Evolutionary conservation across 2,888 invertebrate genomes (phyloP), one percentile per base, ranked within the genome.

Genomic region (Strigamia crassipes): DNA sequence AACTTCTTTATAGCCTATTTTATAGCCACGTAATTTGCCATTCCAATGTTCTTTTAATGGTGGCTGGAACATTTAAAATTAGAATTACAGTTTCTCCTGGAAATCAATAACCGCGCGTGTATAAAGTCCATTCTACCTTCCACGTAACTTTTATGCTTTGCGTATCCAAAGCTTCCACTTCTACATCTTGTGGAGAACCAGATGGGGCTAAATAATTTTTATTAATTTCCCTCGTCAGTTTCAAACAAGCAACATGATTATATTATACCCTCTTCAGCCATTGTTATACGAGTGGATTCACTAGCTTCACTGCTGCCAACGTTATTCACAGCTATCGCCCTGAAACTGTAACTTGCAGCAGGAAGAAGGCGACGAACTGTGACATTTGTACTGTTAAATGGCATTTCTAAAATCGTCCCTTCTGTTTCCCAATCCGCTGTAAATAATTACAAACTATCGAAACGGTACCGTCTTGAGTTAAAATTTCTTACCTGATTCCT

Each of bases 141-240:
- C 88, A 88, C 6, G 86, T 85, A 23, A 88, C 86, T 82, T 86
- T 85, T 0, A 88, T 84, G 8, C 87, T 85, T 83, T 87, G 86
- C 23, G 87, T 87, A 6, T 86, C 87, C 13, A 86, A 85, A 13
- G 88, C 86, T 66, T 85, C 85, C 10, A 86, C 87, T 81, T 84
- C 84, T 8, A 88, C 86, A 78, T 86, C 85, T 34, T 83, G 82
- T 5, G 88, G 88, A 2, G 88, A 86, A 1, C 87, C 87, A 12
- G 82, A 80, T 46, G 83, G 83, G 23, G 79, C 83, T 83, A 80
- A 41, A 51, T 77, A 56, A 42, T n/a, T 51, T 73, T 61, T 27
- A 73, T 31, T 31, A 31, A 15, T 73, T 73, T 27, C 13, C 21
- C 23, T 56, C 9, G 6, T 56, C 18, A 38, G 38, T 38, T 9